A percentile compares a stretch with the other conserved stretches of the same genome.
Conservation (phyloP, 2,888 invertebrate species). For the Trachelus tabidus region DNA sequence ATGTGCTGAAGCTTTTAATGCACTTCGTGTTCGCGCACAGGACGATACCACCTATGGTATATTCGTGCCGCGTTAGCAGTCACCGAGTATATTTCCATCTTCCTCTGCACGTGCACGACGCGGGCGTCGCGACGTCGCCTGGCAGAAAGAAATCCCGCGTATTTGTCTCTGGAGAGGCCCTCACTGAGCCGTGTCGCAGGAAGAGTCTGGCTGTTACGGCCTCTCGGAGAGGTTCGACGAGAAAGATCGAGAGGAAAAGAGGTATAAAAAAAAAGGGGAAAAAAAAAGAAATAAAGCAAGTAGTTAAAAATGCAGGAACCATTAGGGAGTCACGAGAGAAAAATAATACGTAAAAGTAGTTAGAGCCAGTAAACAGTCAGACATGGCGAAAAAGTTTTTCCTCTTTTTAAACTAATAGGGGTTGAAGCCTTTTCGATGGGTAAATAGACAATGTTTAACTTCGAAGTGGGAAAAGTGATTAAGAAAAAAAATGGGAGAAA, state of each 20-base stretch:
- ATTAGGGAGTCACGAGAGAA: neutral
- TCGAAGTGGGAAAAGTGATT: neutral
- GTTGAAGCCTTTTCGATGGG: neutral
- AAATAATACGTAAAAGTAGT: neutral
- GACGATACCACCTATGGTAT: neutral
- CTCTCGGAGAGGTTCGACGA: neutral
- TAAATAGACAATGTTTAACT: neutral
- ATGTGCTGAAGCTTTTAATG: neutral
- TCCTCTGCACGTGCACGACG: neutral
- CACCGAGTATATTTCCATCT: neutral
- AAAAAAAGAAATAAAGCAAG: neutral
- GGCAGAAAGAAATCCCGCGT: neutral
- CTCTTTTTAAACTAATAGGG: neutral
- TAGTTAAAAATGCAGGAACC: neutral
- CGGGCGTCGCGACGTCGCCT: neutral
- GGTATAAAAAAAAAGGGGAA: too few relatives aligned
- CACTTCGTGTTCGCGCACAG: neutral
- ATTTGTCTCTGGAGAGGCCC: neutral
- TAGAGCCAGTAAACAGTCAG: neutral
- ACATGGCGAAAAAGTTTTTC: neutral
- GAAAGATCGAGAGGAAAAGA: neutral
- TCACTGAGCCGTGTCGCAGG: neutral
- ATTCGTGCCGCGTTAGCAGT: neutral
- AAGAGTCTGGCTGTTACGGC: neutral
- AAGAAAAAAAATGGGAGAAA: too few relatives aligned